A percentile compares a stretch with the other conserved stretches of the same genome.
These are phyloP conservation scores for Himantopus leucocephalus DNA, from an alignment of 2,113 vertebrate genomes.

Conservation along the genomic window DNA sequence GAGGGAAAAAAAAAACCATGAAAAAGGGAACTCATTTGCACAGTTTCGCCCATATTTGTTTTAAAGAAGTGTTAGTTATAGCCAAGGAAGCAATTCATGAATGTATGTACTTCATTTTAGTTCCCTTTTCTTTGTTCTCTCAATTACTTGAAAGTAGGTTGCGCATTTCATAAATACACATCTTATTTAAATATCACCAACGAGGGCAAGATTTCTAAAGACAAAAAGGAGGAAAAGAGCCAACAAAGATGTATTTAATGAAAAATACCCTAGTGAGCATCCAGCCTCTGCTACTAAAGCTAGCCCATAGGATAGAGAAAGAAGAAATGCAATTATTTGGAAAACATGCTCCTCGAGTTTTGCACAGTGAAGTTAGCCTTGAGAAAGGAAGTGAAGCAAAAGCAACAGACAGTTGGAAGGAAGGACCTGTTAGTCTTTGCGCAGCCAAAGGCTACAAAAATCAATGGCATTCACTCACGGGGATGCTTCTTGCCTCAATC, in stretches of 20 bases:
- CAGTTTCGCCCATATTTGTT: neutral
- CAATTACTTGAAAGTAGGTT: neutral
- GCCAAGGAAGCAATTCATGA: neutral
- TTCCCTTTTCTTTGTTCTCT: neutral
- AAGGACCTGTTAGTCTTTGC: neutral
- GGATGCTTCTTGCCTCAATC: neutral
- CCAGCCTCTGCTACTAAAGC: neutral
- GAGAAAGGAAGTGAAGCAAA: neutral
- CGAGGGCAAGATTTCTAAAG: neutral
- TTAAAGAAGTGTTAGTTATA: neutral
- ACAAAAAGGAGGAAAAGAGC: neutral
- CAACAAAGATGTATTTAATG: neutral
- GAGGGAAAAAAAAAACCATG: neutral
- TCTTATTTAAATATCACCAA: neutral
- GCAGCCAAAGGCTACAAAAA: neutral
- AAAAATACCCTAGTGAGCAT: neutral
- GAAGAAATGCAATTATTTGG: neutral
- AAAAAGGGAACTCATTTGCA: neutral
- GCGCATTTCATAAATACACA: accelerated
- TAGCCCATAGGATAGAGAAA: neutral
- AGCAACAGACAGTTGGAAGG: neutral
- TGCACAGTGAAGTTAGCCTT: neutral
- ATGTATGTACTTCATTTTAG: neutral
- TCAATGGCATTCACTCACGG: neutral
- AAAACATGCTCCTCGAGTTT: neutral